Conservation (phyloP, 35 echinoderm and acorn worm genomes). For the Lytechinus pictus region DNA sequence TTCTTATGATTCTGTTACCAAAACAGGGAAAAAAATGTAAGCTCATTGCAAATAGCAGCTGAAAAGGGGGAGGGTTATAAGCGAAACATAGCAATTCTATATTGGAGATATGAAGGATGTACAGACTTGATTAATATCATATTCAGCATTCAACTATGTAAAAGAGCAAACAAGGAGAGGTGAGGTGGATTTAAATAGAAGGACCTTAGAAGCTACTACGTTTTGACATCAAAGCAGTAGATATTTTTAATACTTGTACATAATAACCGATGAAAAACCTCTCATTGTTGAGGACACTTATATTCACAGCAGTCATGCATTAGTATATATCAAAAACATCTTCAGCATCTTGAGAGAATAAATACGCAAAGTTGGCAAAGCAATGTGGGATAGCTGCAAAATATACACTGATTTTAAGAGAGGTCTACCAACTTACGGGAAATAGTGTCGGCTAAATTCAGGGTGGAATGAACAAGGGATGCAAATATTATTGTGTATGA, state of each 20-base stretch:
- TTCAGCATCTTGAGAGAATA: background rate
- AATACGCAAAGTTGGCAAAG: background rate
- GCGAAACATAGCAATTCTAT: background rate
- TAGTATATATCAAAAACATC: background rate
- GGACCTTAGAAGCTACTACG: too few relatives aligned
- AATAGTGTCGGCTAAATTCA: slow-evolving; percentile 40
- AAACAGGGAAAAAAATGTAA: background rate
- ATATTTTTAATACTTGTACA: background rate
- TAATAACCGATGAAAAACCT: background rate
- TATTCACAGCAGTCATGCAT: slow-evolving; percentile 10
- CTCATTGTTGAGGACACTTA: background rate
- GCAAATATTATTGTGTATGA: background rate
- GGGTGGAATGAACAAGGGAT: background rate
- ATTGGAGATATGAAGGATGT: background rate
- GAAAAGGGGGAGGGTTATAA: background rate
- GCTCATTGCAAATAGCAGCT: background rate
- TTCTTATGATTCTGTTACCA: background rate
- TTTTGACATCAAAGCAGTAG: background rate
- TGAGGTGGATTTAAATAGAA: too few relatives aligned
- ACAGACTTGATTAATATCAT: background rate
- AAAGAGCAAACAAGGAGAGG: background rate
- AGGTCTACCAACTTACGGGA: slow-evolving; percentile 14
- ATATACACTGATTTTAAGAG: background rate
- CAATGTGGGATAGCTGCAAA: background rate
- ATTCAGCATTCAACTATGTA: background rate